Evolutionary conservation across 23 tunicate genomes (phyloP).

Genomic region (Halocynthia aurantium): DNA sequence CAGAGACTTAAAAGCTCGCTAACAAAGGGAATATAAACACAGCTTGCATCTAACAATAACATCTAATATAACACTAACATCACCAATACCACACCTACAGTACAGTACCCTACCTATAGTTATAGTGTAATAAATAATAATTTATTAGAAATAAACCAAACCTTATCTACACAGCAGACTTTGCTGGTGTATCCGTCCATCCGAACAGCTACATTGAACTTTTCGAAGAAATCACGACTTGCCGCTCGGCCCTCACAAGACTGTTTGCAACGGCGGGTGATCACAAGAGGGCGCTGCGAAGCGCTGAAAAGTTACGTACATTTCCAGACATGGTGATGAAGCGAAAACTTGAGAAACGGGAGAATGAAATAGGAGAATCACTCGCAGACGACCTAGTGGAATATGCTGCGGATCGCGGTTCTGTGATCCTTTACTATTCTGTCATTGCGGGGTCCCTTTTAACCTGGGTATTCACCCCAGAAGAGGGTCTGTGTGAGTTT

Average conservation of each 20-base stretch:
- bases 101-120: too few relatives aligned
- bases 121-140: too few relatives aligned
- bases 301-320: conserved; percentile 36
- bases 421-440: conserved; percentile 26
- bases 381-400: conserved; percentile 26
- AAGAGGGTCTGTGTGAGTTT: conserved; percentile 23
- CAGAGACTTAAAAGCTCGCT: background rate
- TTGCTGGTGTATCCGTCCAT: conserved; percentile 6
- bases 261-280: conserved; percentile 10
- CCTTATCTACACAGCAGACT: background rate
- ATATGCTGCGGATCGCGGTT: conserved; percentile 16
- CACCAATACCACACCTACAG: too few relatives aligned
- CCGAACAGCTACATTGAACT: conserved; percentile 5
- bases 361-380: background rate
- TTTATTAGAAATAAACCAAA: background rate
- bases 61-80: too few relatives aligned
- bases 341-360: background rate
- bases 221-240: conserved; percentile 29
- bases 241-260: conserved; percentile 33
- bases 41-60: background rate
- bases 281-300: conserved; percentile 27
- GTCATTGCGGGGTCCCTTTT: conserved; percentile 29
- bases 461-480: conserved; percentile 44
- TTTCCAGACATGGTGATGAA: conserved; percentile 29
- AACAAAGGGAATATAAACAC: background rate